These are phyloP conservation scores for Rhopalosiphum maidis DNA, from an alignment of 1,140 invertebrate genomes.

Conservation along the genomic window DNA sequence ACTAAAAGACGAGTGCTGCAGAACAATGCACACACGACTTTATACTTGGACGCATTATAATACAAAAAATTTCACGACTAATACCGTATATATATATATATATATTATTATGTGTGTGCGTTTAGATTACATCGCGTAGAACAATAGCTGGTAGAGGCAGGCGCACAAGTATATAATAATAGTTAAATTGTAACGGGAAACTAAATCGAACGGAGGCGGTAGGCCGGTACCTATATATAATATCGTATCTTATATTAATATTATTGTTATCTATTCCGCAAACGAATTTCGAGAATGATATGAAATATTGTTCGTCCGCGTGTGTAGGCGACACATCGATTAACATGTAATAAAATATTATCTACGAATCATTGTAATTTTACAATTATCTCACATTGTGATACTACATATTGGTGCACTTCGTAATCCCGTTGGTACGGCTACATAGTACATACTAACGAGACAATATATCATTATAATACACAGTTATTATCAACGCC, in stretches of 20 bases:
- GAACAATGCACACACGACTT: background rate
- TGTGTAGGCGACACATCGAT: background rate
- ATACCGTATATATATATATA: background rate
- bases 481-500: background rate
- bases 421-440: too few species aligned
- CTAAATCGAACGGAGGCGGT: background rate
- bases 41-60: background rate
- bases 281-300: background rate
- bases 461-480: background rate
- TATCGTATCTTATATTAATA: background rate
- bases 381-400: background rate
- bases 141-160: background rate
- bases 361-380: background rate
- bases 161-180: background rate
- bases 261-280: background rate
- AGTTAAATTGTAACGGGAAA: background rate
- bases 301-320: background rate
- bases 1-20: background rate
- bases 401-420: background rate
- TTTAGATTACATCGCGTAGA: background rate
- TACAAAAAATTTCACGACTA: background rate
- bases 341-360: background rate
- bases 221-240: too few species aligned
- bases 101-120: too few species aligned
- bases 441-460: background rate